A percentile compares a stretch with the other conserved stretches of the same genome.
Conservation (phyloP, 23 tunicate genomes). For the Styela plicata region DNA sequence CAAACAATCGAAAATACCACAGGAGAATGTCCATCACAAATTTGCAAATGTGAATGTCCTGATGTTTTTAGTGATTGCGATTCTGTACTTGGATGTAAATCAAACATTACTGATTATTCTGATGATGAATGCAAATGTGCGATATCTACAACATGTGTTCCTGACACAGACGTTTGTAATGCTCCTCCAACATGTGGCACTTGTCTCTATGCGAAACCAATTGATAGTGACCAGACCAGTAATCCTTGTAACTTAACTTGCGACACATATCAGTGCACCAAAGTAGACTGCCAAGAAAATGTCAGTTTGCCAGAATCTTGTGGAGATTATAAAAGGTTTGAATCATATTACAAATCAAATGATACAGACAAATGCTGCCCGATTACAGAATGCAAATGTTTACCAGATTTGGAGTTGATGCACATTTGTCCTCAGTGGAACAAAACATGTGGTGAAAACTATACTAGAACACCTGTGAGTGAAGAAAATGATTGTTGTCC, state of each 20-base stretch:
- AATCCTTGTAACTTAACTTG: slow-evolving; percentile 31
- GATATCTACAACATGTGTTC: slow-evolving; percentile 12
- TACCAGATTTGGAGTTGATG: slow-evolving; percentile 8
- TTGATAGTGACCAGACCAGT: not conserved
- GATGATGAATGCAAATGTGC: slow-evolving; percentile 27
- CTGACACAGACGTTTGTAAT: slow-evolving; percentile 32
- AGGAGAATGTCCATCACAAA: slow-evolving; percentile 39
- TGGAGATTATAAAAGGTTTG: slow-evolving; percentile 5
- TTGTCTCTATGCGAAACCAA: slow-evolving; percentile 13
- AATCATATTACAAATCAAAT: slow-evolving; percentile 2
- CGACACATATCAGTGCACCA: slow-evolving; percentile 24
- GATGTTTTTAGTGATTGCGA: slow-evolving; percentile 15
- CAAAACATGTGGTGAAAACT: slow-evolving; percentile 12
- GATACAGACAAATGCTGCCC: slow-evolving; percentile 45
- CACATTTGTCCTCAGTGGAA: slow-evolving; percentile 35
- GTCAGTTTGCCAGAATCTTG: slow-evolving; percentile 1
- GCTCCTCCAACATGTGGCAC: slow-evolving; percentile 22
- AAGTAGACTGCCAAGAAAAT: not conserved
- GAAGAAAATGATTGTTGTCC: slow-evolving; percentile 35
- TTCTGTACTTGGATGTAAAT: slow-evolving; percentile 41
- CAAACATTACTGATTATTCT: slow-evolving; percentile 10
- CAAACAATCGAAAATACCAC: slow-evolving; percentile 21
- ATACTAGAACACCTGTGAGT: not conserved
- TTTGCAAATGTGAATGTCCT: slow-evolving; percentile 40
- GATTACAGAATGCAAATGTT: slow-evolving; percentile 23